Base-by-base conservation (phyloP, 2,888 invertebrate genomes). In the Apodemia duryi region DNA sequence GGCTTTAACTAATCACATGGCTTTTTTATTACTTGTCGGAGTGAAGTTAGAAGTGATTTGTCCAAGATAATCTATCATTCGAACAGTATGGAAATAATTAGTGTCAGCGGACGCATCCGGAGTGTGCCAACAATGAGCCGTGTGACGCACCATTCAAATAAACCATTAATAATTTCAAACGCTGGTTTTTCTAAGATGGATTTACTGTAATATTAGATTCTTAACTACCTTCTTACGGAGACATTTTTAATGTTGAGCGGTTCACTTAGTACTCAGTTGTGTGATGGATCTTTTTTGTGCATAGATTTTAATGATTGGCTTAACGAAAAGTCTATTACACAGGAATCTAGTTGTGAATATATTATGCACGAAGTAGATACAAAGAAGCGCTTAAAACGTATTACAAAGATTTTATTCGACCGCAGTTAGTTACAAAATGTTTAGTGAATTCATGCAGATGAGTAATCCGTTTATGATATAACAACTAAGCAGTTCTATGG, bases 21-120 rank as follows among this genome's bases (percentile, higher is more conserved):
- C 76, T 86, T 88, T 89, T 88, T 91, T 91, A 86, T 85, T 83
- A 77, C 81, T 81, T 75, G 81, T 79, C 78, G 79, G 82, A 83
- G 65, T 67, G 71, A 68, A 67, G 84, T 83, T 83, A 52, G 46
- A 83, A 88, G 90, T 90, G 89, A 91, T 91, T 91, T 91, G 91
- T 91, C 89, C 86, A 84, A 80, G 78, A 88, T 81, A 88, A 91
- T 91, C 88, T 90, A 91, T 91, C 91, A 91, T 89, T 89, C 86
- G 84, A 84, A 81, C 84, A 86, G 88, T 88, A 90, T 88, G 89
- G 81, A 86, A 91, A 91, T 91, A 91, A 91, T 91, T 91, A 91
- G 91, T 91, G 91, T 91, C 91, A 91, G 83, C 85, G 83, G 73
- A 78, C 83, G 88, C 88, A 90, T 91, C 90, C 91, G 89, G 90